These are phyloP conservation scores for Porphyrio hochstetteri DNA, from an alignment of 2,113 vertebrate species.

Conservation along the genomic window DNA sequence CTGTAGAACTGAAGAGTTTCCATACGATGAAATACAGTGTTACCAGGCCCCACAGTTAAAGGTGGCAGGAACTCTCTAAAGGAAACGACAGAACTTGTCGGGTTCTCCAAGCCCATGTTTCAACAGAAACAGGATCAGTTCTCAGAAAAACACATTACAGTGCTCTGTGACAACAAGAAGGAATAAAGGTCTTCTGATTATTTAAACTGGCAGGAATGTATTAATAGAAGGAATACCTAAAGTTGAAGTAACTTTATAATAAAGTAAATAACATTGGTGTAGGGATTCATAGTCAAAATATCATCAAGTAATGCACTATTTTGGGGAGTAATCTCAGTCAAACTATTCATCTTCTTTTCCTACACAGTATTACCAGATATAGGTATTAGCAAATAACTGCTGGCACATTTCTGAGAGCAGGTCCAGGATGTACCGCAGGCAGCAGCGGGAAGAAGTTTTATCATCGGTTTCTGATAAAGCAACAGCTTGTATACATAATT, in stretches of 20 bases:
- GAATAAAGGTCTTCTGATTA: neutral
- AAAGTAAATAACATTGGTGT: neutral
- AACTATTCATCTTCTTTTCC: neutral
- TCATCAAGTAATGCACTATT: neutral
- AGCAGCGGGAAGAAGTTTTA: neutral
- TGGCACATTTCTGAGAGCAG: neutral
- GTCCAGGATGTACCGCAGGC: neutral
- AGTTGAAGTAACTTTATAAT: neutral
- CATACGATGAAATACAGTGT: neutral
- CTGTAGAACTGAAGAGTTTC: neutral
- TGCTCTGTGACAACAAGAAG: neutral
- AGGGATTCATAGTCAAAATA: neutral
- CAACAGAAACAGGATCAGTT: neutral
- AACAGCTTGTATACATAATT: neutral
- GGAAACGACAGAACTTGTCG: rapidly evolving
- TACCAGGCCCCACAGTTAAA: neutral
- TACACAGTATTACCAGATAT: neutral
- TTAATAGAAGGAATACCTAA: neutral
- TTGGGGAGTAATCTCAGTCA: neutral
- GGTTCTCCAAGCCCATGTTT: neutral
- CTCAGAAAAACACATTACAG: neutral
- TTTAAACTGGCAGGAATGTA: neutral
- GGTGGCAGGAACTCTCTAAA: neutral
- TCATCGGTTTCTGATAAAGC: neutral
- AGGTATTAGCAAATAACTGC: neutral